A percentile compares a stretch with the other conserved stretches of the same genome.
phyloP scores from a whole-genome alignment of 2,797 vertebrate genomes.

The Aeoliscus strigatus region DNA sequence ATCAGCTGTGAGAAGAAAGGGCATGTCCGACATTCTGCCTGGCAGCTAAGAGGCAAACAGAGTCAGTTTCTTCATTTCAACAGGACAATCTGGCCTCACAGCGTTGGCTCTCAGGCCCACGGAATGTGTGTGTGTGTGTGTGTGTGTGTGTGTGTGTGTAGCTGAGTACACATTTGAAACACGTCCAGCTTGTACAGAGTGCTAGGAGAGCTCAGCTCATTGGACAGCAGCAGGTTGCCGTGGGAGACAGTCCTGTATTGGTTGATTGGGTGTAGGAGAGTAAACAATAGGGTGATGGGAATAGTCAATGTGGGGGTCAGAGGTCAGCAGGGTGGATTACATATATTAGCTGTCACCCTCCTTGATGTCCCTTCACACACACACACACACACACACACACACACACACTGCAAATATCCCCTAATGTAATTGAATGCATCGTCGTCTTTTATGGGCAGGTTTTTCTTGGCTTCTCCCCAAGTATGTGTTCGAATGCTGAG shows the following conservation, averaged over 20 bases:
- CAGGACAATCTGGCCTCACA: conserved; percentile 29
- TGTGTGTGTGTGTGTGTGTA: conserved; percentile 15
- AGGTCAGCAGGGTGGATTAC: conserved; percentile 38
- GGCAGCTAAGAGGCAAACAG: too few species aligned
- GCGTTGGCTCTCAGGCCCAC: conserved; percentile 30
- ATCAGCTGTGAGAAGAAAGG: too few species aligned
- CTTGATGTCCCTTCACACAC: neutral
- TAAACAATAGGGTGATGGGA: conserved; percentile 56
- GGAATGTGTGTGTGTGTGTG: conserved; percentile 14
- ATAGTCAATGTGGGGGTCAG: conserved; percentile 29
- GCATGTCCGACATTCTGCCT: too few species aligned
- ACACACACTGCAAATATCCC: conserved; percentile 1
- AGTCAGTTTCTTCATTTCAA: conserved; percentile 6
- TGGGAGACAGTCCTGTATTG: conserved; percentile 42
- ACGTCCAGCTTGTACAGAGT: conserved; percentile 47
- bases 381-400: neutral
- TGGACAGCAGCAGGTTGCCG: conserved; percentile 37
- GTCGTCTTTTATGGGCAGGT: conserved; percentile 5
- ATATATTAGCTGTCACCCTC: conserved; percentile 10
- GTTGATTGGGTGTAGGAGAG: conserved; percentile 51
- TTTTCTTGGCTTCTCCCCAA: conserved; percentile 7
- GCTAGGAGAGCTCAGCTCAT: conserved; percentile 24
- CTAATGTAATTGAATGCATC: conserved; percentile 1
- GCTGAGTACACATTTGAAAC: conserved; percentile 50
- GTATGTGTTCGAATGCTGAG: conserved; percentile 11